Evolutionary conservation across 2,888 invertebrate genomes (phyloP).

Genomic region (Chydorus sphaericus): DNA sequence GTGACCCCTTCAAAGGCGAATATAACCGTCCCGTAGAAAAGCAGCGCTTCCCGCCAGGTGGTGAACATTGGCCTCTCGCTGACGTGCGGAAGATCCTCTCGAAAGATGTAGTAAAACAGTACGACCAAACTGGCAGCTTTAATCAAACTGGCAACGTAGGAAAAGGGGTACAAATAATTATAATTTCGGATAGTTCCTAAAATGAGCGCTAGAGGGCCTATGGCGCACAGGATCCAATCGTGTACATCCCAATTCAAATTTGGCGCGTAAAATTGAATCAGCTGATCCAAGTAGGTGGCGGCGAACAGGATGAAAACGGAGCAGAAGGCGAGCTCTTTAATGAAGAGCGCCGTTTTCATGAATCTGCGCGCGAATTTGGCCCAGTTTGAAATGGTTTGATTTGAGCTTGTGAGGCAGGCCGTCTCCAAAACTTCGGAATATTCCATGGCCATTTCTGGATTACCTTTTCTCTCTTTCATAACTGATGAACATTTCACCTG

Average conservation of each 20-base stretch:
- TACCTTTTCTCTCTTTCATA: not conserved
- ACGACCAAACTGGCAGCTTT: constrained; percentile 64
- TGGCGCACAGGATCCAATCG: no score
- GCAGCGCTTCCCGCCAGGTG: constrained; percentile 54
- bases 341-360: constrained; percentile 69
- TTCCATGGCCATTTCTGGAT: constrained; percentile 30
- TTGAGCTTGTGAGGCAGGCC: constrained; percentile 59
- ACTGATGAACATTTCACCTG: not conserved
- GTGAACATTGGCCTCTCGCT: constrained; percentile 46
- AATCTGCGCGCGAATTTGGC: constrained; percentile 46
- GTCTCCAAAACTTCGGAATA: constrained; percentile 67
- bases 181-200: constrained; percentile 63
- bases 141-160: constrained; percentile 66
- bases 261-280: not conserved
- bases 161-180: constrained; percentile 71
- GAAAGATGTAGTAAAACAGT: constrained; percentile 69
- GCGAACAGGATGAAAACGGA: constrained; percentile 92
- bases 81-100: constrained; percentile 49
- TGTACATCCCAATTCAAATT: no score
- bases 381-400: no score
- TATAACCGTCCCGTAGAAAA: constrained; percentile 83
- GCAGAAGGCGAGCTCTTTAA: constrained; percentile 90
- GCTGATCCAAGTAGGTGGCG: constrained; percentile 54
- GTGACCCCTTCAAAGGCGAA: constrained; percentile 94
- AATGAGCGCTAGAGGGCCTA: constrained; percentile 39